Percentiles rank a stretch among this genome's conserved stretches.
Evolutionary conservation across 2,113 vertebrate genomes (phyloP).

Genomic region (Nestor notabilis): DNA sequence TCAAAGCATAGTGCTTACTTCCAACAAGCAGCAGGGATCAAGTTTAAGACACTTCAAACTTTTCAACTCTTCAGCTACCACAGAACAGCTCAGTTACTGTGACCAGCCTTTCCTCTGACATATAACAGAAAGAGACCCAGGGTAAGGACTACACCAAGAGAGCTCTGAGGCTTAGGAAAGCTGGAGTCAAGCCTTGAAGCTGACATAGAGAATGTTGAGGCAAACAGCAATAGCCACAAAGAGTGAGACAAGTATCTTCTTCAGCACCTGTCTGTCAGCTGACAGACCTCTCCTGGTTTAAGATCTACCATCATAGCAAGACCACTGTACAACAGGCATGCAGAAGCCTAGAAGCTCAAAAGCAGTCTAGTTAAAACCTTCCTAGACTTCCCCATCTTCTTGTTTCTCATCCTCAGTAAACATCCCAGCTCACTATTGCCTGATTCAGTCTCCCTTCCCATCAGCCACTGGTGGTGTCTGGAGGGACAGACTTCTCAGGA

Average conservation of each 20-base stretch:
- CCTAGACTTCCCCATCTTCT: not conserved
- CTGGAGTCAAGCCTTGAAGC: not conserved
- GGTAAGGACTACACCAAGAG: not conserved
- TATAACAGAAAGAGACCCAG: not conserved
- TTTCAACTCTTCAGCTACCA: not conserved
- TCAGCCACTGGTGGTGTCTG: not conserved
- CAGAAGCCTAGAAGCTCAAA: not conserved
- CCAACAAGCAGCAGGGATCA: not conserved
- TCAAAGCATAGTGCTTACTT: not conserved
- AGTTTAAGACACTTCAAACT: not conserved
- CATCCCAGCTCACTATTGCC: not conserved
- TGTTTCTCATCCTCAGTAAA: not conserved
- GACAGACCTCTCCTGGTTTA: not conserved
- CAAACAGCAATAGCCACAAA: not conserved
- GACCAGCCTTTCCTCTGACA: not conserved
- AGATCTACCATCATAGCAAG: not conserved
- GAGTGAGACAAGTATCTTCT: not conserved
- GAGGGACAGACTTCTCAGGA: not conserved
- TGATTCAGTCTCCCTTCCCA: not conserved
- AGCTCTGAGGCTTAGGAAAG: not conserved
- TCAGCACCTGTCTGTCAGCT: not conserved
- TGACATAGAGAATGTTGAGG: not conserved
- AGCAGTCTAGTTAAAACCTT: not conserved
- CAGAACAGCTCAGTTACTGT: not conserved
- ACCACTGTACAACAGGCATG: not conserved